These are phyloP conservation scores for Chymomyza amoena DNA, from an alignment of 2,888 invertebrate genomes.

Conservation along the genomic window DNA sequence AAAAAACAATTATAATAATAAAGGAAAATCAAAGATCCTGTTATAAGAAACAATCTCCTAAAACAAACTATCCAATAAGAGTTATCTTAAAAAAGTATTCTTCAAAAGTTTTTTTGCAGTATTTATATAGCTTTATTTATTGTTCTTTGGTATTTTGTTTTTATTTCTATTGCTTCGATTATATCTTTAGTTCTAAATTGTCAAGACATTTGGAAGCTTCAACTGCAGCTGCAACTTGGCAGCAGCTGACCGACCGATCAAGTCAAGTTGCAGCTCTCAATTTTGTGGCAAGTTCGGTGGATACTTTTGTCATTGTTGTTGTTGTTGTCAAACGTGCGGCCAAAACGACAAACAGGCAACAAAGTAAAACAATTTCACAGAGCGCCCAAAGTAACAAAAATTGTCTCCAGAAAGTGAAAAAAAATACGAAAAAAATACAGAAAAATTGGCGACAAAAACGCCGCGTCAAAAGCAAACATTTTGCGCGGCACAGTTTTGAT, in stretches of 20 bases:
- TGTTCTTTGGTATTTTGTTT: background rate
- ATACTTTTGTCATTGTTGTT: slow-evolving; percentile 45
- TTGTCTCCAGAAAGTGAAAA: slow-evolving; percentile 29
- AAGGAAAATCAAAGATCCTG: too few relatives aligned
- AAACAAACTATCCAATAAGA: too few relatives aligned
- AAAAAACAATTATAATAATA: too few relatives aligned
- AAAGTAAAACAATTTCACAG: slow-evolving; percentile 58
- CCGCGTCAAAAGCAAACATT: slow-evolving; percentile 68
- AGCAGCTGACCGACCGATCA: slow-evolving; percentile 47
- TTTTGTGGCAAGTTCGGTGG: slow-evolving; percentile 14
- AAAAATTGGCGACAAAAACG: slow-evolving; percentile 64
- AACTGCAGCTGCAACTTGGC: slow-evolving; percentile 4
- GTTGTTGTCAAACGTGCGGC: slow-evolving; percentile 67
- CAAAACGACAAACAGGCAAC: slow-evolving; percentile 26
- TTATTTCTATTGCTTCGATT: slow-evolving; percentile 10
- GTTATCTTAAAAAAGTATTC: too few relatives aligned
- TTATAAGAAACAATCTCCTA: too few relatives aligned
- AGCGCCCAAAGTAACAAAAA: slow-evolving; percentile 41
- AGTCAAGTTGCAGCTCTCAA: slow-evolving; percentile 28
- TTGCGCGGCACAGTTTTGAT: slow-evolving; percentile 74
- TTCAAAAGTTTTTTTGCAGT: too few relatives aligned
- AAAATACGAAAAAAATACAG: slow-evolving; percentile 2
- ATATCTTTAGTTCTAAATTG: slow-evolving; percentile 5
- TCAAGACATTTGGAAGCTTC: slow-evolving; percentile 3
- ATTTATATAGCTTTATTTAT: too few relatives aligned